Evolutionary conservation across 2,113 vertebrate species (phyloP).

Genomic region (Tretioscincus oriximinensis): DNA sequence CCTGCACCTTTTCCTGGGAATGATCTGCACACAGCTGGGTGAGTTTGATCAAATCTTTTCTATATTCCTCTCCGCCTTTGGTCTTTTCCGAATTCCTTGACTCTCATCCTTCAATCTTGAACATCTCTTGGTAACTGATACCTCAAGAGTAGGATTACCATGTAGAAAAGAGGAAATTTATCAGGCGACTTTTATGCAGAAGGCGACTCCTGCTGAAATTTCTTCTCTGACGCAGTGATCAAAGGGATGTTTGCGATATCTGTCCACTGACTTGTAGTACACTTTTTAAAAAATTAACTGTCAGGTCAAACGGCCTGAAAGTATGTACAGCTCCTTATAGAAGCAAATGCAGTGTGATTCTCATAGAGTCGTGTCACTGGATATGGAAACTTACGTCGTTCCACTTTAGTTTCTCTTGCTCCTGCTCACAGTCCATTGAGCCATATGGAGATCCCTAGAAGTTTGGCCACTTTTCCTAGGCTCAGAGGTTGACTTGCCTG

Average conservation of each 20-base stretch:
- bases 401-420: not conserved
- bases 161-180: no score
- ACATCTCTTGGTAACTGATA: not conserved
- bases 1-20: conserved; percentile 12
- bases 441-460: not conserved
- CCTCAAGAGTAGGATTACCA: no score
- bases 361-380: not conserved
- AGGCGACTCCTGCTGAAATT: no score
- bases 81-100: not conserved
- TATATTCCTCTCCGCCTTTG: not conserved
- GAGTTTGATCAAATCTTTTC: not conserved
- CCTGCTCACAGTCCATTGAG: not conserved
- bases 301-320: not conserved
- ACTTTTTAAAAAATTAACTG: not conserved
- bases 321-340: not conserved
- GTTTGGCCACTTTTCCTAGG: not conserved
- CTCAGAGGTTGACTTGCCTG: not conserved
- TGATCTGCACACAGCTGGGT: conserved; percentile 24
- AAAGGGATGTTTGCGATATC: not conserved
- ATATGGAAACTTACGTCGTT: not conserved
- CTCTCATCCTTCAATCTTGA: not conserved
- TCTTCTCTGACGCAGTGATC: not conserved
- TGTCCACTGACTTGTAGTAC: not conserved
- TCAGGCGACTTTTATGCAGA: no score
- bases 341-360: not conserved